Conservation (phyloP, 2,888 invertebrate genomes). For the Romanomermis culicivorax region DNA sequence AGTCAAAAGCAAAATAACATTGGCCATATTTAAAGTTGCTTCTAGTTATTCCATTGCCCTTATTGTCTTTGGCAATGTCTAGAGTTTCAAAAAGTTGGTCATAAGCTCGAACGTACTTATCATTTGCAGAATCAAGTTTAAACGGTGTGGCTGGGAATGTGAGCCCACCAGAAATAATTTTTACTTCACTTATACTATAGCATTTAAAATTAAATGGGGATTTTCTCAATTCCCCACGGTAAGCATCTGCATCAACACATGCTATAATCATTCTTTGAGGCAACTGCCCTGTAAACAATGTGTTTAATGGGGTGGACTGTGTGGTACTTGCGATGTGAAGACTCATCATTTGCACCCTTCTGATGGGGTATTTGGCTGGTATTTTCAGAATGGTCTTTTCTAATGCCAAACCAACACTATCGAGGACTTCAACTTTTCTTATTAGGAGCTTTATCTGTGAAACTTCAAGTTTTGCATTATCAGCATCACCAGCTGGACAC, state of each 20-base stretch:
- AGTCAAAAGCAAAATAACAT: slow-evolving; percentile 2
- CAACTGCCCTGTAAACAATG: no score
- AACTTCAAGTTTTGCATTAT: neutral
- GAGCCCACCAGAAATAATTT: neutral
- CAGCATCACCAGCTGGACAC: neutral
- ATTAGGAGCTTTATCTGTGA: neutral
- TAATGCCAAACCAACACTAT: neutral
- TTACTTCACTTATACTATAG: neutral
- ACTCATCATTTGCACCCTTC: neutral
- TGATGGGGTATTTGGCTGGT: neutral
- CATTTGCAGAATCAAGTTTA: neutral
- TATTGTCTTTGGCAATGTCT: neutral
- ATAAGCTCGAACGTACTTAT: neutral
- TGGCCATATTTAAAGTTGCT: neutral
- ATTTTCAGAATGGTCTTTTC: neutral
- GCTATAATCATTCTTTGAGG: neutral
- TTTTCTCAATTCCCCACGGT: neutral
- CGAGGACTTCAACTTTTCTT: neutral
- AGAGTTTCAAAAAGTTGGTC: neutral
- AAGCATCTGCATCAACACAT: neutral
- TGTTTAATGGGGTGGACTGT: no score
- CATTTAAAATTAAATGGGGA: neutral
- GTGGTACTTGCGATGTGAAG: neutral
- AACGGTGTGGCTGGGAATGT: neutral
- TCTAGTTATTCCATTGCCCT: neutral